Percentiles rank a stretch among this genome's conserved stretches.
phyloP scores from a whole-genome alignment of 2,113 vertebrate species.

The Neomonachus schauinslandi region DNA sequence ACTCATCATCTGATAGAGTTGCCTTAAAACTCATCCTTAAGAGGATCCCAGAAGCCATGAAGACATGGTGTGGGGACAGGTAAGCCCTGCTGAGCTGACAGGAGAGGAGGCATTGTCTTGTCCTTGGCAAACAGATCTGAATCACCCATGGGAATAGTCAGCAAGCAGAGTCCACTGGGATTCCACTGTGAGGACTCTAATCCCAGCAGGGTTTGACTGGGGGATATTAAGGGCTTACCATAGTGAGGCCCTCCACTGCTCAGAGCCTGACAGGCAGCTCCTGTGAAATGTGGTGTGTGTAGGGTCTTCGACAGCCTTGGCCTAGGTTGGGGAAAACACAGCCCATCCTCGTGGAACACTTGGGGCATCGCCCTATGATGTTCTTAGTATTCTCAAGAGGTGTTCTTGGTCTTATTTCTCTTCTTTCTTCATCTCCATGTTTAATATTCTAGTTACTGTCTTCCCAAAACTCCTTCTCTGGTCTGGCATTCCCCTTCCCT shows the following conservation, averaged over 20 bases:
- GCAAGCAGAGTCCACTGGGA: not conserved
- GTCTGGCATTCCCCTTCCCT: not conserved
- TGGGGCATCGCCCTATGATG: not conserved
- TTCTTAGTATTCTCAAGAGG: not conserved
- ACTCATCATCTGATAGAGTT: not conserved
- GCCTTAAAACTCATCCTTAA: not conserved
- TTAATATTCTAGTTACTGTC: not conserved
- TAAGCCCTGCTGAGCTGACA: not conserved
- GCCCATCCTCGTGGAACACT: accelerated
- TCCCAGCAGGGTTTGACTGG: not conserved
- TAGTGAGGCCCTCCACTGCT: not conserved
- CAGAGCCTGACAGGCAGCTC: not conserved
- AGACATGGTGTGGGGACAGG: not conserved
- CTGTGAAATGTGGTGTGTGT: not conserved
- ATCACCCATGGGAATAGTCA: not conserved
- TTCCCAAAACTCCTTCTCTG: not conserved
- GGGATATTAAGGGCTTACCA: not conserved
- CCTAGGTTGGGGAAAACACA: not conserved
- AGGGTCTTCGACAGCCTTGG: not conserved
- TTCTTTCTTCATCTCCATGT: not conserved
- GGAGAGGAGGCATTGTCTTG: not conserved
- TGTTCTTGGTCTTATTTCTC: not conserved
- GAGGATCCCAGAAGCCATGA: not conserved
- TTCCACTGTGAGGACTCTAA: not conserved
- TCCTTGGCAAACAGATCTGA: not conserved